Conservation (phyloP, 2,888 invertebrate genomes). For the Halictus quadricinctus region DNA sequence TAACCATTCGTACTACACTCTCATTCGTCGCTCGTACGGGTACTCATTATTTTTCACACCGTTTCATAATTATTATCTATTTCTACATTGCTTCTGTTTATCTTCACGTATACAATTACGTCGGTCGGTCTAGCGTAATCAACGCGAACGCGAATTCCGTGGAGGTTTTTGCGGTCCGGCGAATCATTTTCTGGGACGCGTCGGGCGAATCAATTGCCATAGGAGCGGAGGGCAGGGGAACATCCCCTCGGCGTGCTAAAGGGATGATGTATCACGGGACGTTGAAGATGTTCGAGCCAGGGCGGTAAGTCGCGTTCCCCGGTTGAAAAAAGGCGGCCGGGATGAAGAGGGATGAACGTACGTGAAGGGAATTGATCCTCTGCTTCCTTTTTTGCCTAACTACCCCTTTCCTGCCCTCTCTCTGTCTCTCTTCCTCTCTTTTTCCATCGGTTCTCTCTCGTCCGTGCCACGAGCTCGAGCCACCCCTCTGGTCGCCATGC, state of each 20-base stretch:
- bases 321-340: conserved; percentile 6
- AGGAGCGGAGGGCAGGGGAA: not conserved
- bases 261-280: conserved; percentile 32
- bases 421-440: not conserved
- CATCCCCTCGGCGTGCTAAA: not conserved
- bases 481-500: not conserved
- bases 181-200: too few relatives aligned
- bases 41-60: too few relatives aligned
- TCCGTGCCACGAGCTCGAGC: not conserved
- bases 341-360: conserved; percentile 29
- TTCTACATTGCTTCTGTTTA: too few relatives aligned
- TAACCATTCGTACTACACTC: too few relatives aligned
- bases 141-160: too few relatives aligned
- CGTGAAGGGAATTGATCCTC: conserved; percentile 45
- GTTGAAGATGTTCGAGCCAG: conserved; percentile 21
- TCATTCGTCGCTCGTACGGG: too few relatives aligned
- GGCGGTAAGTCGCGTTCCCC: conserved; percentile 16
- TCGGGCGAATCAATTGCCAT: not conserved
- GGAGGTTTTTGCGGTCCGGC: too few relatives aligned
- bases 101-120: too few relatives aligned
- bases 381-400: conserved; percentile 29
- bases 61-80: too few relatives aligned
- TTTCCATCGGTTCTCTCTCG: not conserved
- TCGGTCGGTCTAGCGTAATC: too few relatives aligned
- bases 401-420: not conserved